Conservation (phyloP, 2,888 invertebrate species). For the Nysson spinosus region DNA sequence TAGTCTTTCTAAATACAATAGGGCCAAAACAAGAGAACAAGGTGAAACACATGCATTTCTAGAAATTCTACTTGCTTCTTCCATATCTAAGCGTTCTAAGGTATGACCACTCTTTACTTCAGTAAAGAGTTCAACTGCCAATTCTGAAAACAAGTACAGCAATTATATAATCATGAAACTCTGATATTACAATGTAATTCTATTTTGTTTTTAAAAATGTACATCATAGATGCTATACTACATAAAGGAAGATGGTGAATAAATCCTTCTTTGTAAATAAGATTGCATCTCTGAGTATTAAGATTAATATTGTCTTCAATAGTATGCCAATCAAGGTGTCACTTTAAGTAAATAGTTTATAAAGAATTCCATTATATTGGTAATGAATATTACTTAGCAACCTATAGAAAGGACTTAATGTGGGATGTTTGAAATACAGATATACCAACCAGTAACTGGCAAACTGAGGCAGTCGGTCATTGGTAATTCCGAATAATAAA, state of each 20-base stretch:
- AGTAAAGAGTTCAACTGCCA: slow-evolving; percentile 91
- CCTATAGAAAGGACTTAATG: too few relatives aligned
- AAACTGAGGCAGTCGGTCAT: slow-evolving; percentile 85
- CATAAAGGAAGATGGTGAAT: too few relatives aligned
- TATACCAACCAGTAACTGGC: slow-evolving; percentile 86
- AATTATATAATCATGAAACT: slow-evolving; percentile 13
- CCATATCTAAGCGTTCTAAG: slow-evolving; percentile 86
- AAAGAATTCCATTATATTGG: too few relatives aligned
- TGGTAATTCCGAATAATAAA: slow-evolving; percentile 92
- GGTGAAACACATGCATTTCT: slow-evolving; percentile 92
- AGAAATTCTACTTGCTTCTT: slow-evolving; percentile 87
- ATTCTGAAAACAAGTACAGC: slow-evolving; percentile 79
- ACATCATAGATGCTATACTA: too few relatives aligned
- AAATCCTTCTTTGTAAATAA: too few relatives aligned
- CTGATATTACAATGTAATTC: background rate
- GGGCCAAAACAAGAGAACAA: slow-evolving; percentile 93
- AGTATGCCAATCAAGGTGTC: too few relatives aligned
- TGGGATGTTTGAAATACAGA: background rate
- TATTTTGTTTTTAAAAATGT: background rate
- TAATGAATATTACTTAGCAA: too few relatives aligned
- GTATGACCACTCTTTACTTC: slow-evolving; percentile 87
- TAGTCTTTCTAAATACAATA: slow-evolving; percentile 95
- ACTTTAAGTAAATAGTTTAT: too few relatives aligned
- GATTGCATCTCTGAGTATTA: too few relatives aligned
- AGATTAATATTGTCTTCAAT: too few relatives aligned